These are phyloP conservation scores for Ylistrum balloti DNA, from an alignment of 1,140 invertebrate genomes.

Conservation along the genomic window DNA sequence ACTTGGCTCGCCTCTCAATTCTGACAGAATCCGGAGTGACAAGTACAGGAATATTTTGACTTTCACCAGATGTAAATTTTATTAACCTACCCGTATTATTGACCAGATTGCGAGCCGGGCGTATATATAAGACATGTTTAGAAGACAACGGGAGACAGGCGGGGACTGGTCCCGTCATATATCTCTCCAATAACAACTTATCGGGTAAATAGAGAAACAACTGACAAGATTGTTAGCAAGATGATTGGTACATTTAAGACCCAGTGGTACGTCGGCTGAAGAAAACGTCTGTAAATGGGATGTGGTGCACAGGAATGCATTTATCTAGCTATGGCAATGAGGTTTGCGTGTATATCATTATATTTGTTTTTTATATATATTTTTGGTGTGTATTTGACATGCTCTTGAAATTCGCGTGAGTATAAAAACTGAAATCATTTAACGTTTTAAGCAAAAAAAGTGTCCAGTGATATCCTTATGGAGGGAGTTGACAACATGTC, in stretches of 20 bases:
- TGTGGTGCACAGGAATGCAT: neutral
- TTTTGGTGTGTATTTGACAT: neutral
- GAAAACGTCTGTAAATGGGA: neutral
- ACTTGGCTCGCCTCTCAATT: no score
- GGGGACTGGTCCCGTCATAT: neutral
- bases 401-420: slow-evolving; percentile 21
- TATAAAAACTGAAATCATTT: neutral
- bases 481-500: slow-evolving; percentile 1
- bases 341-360: neutral
- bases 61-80: slow-evolving; percentile 28
- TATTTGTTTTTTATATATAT: neutral
- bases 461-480: neutral
- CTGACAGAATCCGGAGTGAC: no score
- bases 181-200: neutral
- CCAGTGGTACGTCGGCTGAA: neutral
- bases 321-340: slow-evolving; percentile 13
- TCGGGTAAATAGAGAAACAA: neutral
- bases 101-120: neutral
- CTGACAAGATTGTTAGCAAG: neutral
- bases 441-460: neutral
- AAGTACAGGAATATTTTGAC: no score
- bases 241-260: neutral
- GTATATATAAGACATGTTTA: neutral
- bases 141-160: neutral
- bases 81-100: neutral